A percentile compares a stretch with the other conserved stretches of the same genome.
phyloP scores from a whole-genome alignment of 2,113 vertebrate species.

The Pomatorhinus ruficollis region DNA sequence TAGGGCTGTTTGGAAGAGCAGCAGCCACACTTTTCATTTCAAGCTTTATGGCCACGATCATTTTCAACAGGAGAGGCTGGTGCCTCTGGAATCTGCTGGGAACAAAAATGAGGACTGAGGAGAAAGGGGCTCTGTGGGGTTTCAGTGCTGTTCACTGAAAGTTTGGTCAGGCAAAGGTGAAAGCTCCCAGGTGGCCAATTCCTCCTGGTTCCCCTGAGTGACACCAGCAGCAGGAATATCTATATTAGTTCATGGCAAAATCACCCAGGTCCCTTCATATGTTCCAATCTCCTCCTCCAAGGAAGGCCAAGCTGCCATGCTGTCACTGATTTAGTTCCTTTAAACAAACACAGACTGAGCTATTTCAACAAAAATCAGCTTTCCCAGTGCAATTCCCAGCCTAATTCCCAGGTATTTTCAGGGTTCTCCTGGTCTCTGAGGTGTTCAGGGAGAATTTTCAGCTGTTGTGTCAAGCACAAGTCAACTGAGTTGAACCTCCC shows the following conservation, averaged over 20 bases:
- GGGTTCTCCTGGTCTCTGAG: neutral
- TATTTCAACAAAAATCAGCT: neutral
- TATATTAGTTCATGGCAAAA: fast-evolving
- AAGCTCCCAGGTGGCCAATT: neutral
- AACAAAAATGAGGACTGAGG: neutral
- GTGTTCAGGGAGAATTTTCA: neutral
- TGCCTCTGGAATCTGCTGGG: neutral
- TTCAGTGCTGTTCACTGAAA: neutral
- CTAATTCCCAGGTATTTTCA: neutral
- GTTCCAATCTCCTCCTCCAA: neutral
- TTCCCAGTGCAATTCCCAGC: neutral
- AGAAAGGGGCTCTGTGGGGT: neutral
- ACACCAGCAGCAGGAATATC: neutral
- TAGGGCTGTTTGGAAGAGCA: neutral
- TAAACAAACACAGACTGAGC: neutral
- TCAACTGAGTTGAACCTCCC: neutral
- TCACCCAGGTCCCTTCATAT: neutral
- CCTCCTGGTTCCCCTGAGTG: neutral
- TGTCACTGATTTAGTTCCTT: neutral
- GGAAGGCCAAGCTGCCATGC: fast-evolving
- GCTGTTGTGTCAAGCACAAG: neutral
- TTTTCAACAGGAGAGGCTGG: neutral
- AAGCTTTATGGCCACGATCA: neutral
- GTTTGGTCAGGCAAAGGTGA: neutral
- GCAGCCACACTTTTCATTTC: neutral